Conservation (phyloP, 2,888 invertebrate species). For the Oegoconia quadripuncta region DNA sequence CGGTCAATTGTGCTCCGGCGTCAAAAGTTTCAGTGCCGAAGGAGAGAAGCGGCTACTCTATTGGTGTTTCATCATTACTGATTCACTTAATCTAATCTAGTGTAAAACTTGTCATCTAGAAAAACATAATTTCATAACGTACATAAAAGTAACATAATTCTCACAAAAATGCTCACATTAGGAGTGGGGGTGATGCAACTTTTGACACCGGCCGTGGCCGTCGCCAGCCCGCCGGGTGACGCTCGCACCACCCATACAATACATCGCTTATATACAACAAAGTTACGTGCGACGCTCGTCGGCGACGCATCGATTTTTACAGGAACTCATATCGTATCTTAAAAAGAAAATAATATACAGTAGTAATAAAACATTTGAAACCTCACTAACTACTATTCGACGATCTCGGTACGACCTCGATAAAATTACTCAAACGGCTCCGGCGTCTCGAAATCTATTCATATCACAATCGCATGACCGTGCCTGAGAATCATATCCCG, state of each 20-base stretch:
- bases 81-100: constrained; percentile 77
- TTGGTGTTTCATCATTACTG: constrained; percentile 78
- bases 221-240: constrained; percentile 19
- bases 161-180: constrained; percentile 76
- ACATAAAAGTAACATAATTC: constrained; percentile 75
- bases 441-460: constrained; percentile 76
- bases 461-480: constrained; percentile 79
- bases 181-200: constrained; percentile 68
- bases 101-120: constrained; percentile 77
- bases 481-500: constrained; percentile 76
- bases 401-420: constrained; percentile 72
- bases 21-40: constrained; percentile 69
- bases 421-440: constrained; percentile 73
- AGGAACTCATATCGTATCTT: constrained; percentile 80
- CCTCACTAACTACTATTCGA: constrained; percentile 78
- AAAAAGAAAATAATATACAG: constrained; percentile 76
- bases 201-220: constrained; percentile 46
- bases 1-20: constrained; percentile 58
- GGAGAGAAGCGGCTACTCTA: constrained; percentile 79
- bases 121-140: constrained; percentile 63
- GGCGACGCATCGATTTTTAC: constrained; percentile 66
- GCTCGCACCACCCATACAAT: constrained; percentile 42
- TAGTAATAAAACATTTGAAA: constrained; percentile 79
- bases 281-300: constrained; percentile 52
- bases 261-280: constrained; percentile 75